Conservation (phyloP, 2,113 vertebrate genomes). For the Forbesichthys papilliferus region DNA sequence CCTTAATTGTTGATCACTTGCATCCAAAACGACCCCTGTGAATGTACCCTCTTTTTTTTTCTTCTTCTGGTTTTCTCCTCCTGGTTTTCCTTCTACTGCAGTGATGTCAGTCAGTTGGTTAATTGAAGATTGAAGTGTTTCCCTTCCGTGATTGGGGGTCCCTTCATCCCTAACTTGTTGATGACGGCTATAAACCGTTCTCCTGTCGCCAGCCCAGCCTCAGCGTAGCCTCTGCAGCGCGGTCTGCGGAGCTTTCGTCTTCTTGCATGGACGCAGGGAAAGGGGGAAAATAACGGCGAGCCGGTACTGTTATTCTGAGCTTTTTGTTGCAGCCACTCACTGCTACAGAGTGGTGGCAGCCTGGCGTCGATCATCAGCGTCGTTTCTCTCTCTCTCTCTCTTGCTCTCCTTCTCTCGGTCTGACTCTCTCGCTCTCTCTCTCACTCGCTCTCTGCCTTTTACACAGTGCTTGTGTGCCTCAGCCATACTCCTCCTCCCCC, state of each 20-base stretch:
- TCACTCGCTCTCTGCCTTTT: constrained; percentile 12
- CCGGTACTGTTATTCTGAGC: constrained; percentile 83
- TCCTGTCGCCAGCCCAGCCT: constrained; percentile 82
- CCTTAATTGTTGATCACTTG: constrained; percentile 73
- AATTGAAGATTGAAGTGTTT: constrained; percentile 81
- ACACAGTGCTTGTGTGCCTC: constrained; percentile 64
- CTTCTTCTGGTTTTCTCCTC: constrained; percentile 48
- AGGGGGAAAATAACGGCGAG: constrained; percentile 67
- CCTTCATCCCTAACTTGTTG: constrained; percentile 94
- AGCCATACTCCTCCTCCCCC: constrained; percentile 61
- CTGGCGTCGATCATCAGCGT: constrained; percentile 96
- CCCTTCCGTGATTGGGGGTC: constrained; percentile 77
- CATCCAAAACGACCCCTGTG: constrained; percentile 68
- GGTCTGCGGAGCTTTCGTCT: constrained; percentile 90
- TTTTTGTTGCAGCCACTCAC: constrained; percentile 96
- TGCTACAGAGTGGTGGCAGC: constrained; percentile 95
- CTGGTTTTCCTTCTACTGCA: constrained; percentile 66
- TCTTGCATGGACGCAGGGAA: constrained; percentile 86
- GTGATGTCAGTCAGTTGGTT: constrained; percentile 79
- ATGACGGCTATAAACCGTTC: constrained; percentile 90
- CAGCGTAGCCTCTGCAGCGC: constrained; percentile 79
- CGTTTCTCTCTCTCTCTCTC: constrained; percentile 74
- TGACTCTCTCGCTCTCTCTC: constrained; percentile 45
- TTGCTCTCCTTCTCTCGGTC: constrained; percentile 17
- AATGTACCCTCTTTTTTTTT: constrained; percentile 63